phyloP scores from a whole-genome alignment of 2,113 vertebrate species.

The Gobiocypris rarus region DNA sequence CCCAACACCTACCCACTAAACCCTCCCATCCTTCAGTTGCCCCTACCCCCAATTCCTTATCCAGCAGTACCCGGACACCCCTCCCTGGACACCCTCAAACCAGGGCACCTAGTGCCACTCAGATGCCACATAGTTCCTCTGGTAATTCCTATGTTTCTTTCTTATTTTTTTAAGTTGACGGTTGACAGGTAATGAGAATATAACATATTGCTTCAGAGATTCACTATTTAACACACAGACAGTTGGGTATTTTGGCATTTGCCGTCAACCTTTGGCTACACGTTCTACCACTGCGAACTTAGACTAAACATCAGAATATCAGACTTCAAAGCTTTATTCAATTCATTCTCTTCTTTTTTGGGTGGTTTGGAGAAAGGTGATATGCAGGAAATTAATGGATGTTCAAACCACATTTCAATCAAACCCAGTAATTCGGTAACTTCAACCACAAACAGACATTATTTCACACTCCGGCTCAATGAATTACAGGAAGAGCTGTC shows the following conservation, averaged over 20 bases:
- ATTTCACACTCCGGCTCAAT: slow-evolving; percentile 58
- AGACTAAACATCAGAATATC: slow-evolving; percentile 17
- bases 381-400: background rate
- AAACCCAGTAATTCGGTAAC: slow-evolving; percentile 3
- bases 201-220: background rate
- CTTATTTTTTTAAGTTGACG: slow-evolving; percentile 27
- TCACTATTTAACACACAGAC: background rate
- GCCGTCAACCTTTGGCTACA: background rate
- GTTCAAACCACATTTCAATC: background rate
- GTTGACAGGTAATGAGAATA: slow-evolving; percentile 4
- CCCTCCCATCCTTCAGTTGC: slow-evolving; percentile 58
- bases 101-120: slow-evolving; percentile 63
- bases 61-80: slow-evolving; percentile 44
- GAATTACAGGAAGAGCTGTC: slow-evolving; percentile 57
- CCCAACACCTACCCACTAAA: slow-evolving; percentile 60
- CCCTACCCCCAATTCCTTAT: slow-evolving; percentile 54
- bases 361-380: background rate
- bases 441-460: slow-evolving; percentile 46
- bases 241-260: background rate
- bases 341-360: background rate
- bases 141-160: slow-evolving; percentile 67
- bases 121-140: slow-evolving; percentile 62
- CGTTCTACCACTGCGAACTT: background rate
- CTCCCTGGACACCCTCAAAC: slow-evolving; percentile 55
- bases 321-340: slow-evolving; percentile 4